phyloP scores from a whole-genome alignment of 2,113 vertebrate genomes.

The Psammodynastes pulverulentus region DNA sequence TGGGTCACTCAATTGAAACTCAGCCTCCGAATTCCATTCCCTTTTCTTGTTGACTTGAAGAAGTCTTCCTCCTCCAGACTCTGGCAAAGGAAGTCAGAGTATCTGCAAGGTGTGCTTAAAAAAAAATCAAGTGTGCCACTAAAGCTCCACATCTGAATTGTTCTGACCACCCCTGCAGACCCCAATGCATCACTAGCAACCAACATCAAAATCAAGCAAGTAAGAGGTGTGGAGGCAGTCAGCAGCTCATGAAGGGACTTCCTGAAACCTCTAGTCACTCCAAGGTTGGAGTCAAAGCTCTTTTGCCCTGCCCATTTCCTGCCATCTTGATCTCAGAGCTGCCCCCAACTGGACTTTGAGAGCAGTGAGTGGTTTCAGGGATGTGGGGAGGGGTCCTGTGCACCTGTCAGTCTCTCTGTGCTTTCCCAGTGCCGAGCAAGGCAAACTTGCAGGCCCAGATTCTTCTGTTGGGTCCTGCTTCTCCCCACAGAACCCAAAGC shows the following conservation, averaged over 20 bases:
- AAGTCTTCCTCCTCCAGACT: neutral
- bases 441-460: neutral
- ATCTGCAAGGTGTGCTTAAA: neutral
- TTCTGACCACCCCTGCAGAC: neutral
- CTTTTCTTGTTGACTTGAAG: neutral
- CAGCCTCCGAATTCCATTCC: neutral
- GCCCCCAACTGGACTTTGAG: neutral
- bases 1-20: neutral
- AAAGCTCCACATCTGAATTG: neutral
- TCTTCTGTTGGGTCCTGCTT: neutral
- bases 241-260: neutral
- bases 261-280: neutral
- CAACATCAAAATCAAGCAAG: neutral
- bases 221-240: neutral
- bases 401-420: neutral
- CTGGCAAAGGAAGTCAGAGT: neutral
- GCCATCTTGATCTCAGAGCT: neutral
- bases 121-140: neutral
- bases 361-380: neutral
- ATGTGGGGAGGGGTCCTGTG: neutral
- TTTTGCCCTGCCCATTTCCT: neutral
- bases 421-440: neutral
- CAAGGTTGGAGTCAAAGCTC: neutral
- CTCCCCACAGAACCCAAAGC: neutral
- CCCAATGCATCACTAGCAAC: neutral